phyloP scores from a whole-genome alignment of 2,797 vertebrate species.

The Neosalanx taihuensis region DNA sequence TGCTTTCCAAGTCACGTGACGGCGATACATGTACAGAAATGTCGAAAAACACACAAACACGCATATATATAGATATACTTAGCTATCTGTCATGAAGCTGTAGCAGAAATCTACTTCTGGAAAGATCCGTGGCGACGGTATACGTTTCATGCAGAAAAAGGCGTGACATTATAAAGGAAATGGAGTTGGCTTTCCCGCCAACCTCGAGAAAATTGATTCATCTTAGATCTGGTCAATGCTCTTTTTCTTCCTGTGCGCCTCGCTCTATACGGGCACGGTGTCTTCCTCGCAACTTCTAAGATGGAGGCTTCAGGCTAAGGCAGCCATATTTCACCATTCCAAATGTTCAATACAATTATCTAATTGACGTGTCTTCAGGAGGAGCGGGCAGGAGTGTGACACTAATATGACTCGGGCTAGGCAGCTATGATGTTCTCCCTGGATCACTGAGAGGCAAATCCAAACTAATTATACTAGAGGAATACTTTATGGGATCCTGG shows the following conservation, averaged over 20 bases:
- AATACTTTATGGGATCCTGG: slow-evolving; percentile 15
- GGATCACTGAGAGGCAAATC: slow-evolving; percentile 32
- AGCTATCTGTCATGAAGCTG: too few species aligned
- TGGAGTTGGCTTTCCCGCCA: slow-evolving; percentile 8
- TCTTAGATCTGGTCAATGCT: slow-evolving; percentile 20
- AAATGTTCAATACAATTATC: slow-evolving; percentile 35
- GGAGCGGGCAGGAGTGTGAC: slow-evolving; percentile 13
- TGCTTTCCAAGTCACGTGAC: not conserved
- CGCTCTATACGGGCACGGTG: slow-evolving; percentile 12
- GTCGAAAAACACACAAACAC: not conserved
- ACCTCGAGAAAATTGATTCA: slow-evolving; percentile 21
- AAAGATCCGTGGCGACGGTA: not conserved
- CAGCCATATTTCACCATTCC: slow-evolving; percentile 27
- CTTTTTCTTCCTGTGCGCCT: slow-evolving; percentile 15
- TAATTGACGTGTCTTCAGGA: slow-evolving; percentile 35
- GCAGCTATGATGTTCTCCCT: slow-evolving; percentile 25
- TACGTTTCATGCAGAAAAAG: not conserved
- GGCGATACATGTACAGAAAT: not conserved
- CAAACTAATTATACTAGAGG: slow-evolving; percentile 32
- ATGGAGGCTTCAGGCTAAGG: slow-evolving; percentile 15
- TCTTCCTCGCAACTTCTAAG: slow-evolving; percentile 20
- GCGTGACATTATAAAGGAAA: slow-evolving; percentile 3
- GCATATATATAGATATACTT: too few species aligned
- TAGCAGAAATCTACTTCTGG: not conserved
- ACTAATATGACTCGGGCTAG: slow-evolving; percentile 5